A percentile compares a stretch with the other conserved stretches of the same genome.
Evolutionary conservation across 2,113 vertebrate species (phyloP).

Genomic region (Podiceps cristatus): DNA sequence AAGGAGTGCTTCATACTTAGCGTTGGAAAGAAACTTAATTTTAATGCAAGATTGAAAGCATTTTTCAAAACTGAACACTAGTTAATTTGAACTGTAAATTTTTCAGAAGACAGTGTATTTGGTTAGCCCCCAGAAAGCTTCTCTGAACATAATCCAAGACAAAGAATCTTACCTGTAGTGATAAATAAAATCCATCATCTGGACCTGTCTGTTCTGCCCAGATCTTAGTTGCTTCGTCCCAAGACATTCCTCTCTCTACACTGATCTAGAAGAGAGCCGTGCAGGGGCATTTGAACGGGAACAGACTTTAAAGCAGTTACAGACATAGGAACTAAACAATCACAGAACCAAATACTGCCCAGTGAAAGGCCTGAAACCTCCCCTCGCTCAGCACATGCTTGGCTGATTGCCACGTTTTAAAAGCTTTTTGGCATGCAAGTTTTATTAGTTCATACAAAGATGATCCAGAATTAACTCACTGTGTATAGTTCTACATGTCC

Average conservation of each 20-base stretch:
- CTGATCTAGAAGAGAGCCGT: constrained; percentile 82
- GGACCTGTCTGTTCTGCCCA: constrained; percentile 95
- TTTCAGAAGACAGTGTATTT: background rate
- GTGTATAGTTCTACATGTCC: constrained; percentile 95
- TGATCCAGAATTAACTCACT: constrained; percentile 73
- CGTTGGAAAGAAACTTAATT: fast-evolving
- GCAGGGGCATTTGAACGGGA: background rate
- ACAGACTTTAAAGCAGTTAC: background rate
- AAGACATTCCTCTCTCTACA: constrained; percentile 97
- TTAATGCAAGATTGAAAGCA: background rate
- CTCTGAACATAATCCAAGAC: background rate
- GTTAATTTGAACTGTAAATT: background rate
- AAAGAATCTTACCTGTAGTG: constrained; percentile 78
- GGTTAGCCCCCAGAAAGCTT: background rate
- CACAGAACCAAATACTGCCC: background rate
- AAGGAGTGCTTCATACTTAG: background rate
- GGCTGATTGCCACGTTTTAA: background rate
- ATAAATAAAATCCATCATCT: constrained; percentile 97
- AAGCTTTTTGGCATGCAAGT: background rate
- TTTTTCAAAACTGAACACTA: background rate
- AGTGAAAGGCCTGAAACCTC: background rate
- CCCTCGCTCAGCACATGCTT: background rate
- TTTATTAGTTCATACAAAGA: background rate
- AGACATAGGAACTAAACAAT: background rate
- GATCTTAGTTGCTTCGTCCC: constrained; percentile 95